Evolutionary conservation across 2,113 vertebrate genomes (phyloP).

Genomic region (Balaeniceps rex): DNA sequence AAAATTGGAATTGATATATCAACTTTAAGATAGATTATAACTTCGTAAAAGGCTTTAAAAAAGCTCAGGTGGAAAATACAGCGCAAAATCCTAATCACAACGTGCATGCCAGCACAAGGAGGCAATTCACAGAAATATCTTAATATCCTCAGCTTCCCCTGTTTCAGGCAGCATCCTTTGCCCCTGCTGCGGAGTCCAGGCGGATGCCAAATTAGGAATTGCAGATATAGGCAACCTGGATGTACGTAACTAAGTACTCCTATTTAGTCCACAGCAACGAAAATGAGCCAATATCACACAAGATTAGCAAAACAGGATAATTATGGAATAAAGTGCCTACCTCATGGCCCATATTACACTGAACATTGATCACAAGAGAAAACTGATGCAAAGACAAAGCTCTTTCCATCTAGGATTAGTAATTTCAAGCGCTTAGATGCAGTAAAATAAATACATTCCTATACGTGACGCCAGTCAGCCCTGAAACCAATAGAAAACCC

Average conservation of each 20-base stretch:
- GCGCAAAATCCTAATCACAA: neutral
- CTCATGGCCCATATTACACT: neutral
- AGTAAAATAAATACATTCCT: neutral
- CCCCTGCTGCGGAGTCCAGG: accelerated
- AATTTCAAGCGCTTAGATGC: accelerated
- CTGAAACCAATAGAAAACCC: neutral
- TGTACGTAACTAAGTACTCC: accelerated
- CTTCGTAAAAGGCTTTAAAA: neutral
- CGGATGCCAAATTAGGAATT: accelerated
- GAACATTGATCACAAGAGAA: neutral
- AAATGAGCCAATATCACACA: neutral
- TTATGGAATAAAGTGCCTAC: accelerated
- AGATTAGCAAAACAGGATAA: no score
- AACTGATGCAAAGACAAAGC: neutral
- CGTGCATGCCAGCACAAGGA: neutral
- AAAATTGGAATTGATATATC: neutral
- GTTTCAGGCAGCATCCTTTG: neutral
- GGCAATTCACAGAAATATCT: neutral
- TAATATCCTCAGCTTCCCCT: neutral
- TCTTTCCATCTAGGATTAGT: neutral
- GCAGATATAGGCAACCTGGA: neutral
- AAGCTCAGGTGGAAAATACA: neutral
- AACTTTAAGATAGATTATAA: neutral
- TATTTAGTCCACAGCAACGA: accelerated
- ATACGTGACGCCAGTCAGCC: neutral